Evolutionary conservation across 2,888 invertebrate genomes (phyloP), one percentile per base, ranked within the genome.

Genomic region (Hirtodrosophila confusa): DNA sequence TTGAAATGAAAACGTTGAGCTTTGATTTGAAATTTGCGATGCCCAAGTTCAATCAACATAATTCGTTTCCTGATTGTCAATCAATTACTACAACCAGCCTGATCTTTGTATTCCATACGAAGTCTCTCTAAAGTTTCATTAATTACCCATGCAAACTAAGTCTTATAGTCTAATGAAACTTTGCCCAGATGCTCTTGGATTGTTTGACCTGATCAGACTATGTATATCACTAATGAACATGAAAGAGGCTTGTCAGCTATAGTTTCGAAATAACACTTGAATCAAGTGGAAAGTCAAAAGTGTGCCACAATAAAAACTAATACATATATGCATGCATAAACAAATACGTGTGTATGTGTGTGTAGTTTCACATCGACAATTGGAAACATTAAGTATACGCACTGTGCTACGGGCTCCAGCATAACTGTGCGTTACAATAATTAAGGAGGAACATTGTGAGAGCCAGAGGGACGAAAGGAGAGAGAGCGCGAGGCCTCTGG

Each of bases 361-460:
- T 11, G 37, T 10, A 45, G 2, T 17, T 17, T 17, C 44, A 43
- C 11, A 36, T 9, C 47, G 23, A 17, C 17, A 17, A 17, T 43
- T 43, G 24, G n/a, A 29, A 54, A 67, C 68, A 76, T 78, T 31
- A 71, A 74, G 71, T 65, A 78, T 72, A 72, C 78, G 78, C 67
- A 69, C 55, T 75, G 67, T 73, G 76, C 74, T 75, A 56, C 76
- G 76, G 82, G 80, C 73, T 75, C 57, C 57, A 80, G 53, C 54
- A 54, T 44, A 27, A 65, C 62, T 45, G 44, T 49, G 37, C 29
- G 54, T 23, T 47, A 39, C 41, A 47, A 17, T 31, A 37, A 41
- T 45, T 8, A 10, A 36, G 29, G 29, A 35, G 31, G 12, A n/a
- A 10, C 12, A 23, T 17, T 33, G 43, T 9, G 17, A 36, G 10